Evolutionary conservation across 2,888 invertebrate genomes (phyloP).

Genomic region (Drosophila imparisetae): DNA sequence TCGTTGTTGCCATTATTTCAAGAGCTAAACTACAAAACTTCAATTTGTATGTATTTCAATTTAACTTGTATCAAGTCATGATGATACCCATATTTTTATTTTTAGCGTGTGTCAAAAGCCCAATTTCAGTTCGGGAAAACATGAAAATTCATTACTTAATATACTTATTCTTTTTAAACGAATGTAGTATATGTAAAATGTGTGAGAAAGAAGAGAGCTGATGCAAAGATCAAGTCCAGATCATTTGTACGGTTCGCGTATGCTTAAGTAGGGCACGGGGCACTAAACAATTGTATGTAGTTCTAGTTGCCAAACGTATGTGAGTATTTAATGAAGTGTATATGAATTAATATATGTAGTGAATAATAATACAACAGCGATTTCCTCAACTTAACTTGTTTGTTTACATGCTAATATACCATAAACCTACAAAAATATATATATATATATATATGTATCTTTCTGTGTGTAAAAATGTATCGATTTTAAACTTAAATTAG

Average conservation of each 20-base stretch:
- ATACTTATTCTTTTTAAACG: conserved; percentile 16
- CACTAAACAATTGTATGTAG: conserved; percentile 36
- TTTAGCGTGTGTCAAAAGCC: not conserved
- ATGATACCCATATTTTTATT: conserved; percentile 14
- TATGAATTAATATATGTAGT: conserved; percentile 53
- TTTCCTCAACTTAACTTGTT: conserved; percentile 20
- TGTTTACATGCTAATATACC: conserved; percentile 45
- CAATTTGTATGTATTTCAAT: conserved; percentile 42
- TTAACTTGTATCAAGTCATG: conserved; percentile 70
- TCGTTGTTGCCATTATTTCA: conserved; percentile 42
- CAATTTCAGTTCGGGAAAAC: conserved; percentile 13
- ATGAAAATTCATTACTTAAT: conserved; percentile 13
- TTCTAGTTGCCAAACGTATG: conserved; percentile 15
- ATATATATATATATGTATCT: conserved; percentile 15
- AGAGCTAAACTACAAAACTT: conserved; percentile 37
- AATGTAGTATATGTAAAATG: conserved; percentile 28
- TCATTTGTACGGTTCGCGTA: conserved; percentile 12
- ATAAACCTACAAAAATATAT: conserved; percentile 56
- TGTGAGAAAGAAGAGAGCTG: conserved; percentile 18
- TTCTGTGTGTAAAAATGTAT: conserved; percentile 16
- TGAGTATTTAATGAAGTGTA: conserved; percentile 62
- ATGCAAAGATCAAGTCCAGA: conserved; percentile 18
- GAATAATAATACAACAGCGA: conserved; percentile 39
- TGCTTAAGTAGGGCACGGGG: conserved; percentile 50
- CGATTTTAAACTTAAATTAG: conserved; percentile 25